Evolutionary conservation across 2,113 vertebrate genomes (phyloP), one percentile per base, ranked within the genome.

Genomic region (Chloropsis cyanopogon): DNA sequence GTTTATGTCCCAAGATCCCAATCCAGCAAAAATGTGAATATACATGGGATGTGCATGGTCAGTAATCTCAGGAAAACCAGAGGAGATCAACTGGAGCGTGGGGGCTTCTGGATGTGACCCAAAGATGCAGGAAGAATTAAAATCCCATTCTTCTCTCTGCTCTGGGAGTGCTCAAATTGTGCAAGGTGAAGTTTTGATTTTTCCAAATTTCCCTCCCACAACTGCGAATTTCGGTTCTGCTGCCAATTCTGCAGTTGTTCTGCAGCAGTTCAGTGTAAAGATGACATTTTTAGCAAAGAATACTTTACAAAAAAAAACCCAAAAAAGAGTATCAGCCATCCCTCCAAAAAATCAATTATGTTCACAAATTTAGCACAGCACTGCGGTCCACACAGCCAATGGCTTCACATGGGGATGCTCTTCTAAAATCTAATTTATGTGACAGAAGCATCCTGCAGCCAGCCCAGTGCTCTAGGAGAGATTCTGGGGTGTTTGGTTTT

Each of bases 401-500:
- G 20, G 25, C 37, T 79, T 94, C 59, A 11, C 60, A 33, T 35
- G 57, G 86, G 85, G 83, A 63, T 54, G 44, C 85, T 95, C 64
- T 77, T 81, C 56, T 75, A 12, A n/a, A 12, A 29, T 81, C 73
- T 56, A 77, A 80, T 97, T 86, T 89, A 61, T 66, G 79, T 72
- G 90, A 70, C 14, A 88, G 86, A 78, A 90, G 23, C 63, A 54
- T 94, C 81, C 42, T 93, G 84, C 92, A 92, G 82, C 92, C 82
- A 96, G 57, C 71, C 37, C 73, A 59, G 14, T 91, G 72, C 92
- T 86, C 1, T 14, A 80, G 57, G 47, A 95, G 87, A 90, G 52
- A 88, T 92, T 86, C 71, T 89, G 24, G 65, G 65, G 60, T 86
- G 28, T 86, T 92, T 95, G 88, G 26, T 95, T 91, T 97, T 96